Percentiles rank a stretch among this genome's conserved stretches.
Conservation (phyloP, 2,113 vertebrate species). For the Lethenteron reissneri region DNA sequence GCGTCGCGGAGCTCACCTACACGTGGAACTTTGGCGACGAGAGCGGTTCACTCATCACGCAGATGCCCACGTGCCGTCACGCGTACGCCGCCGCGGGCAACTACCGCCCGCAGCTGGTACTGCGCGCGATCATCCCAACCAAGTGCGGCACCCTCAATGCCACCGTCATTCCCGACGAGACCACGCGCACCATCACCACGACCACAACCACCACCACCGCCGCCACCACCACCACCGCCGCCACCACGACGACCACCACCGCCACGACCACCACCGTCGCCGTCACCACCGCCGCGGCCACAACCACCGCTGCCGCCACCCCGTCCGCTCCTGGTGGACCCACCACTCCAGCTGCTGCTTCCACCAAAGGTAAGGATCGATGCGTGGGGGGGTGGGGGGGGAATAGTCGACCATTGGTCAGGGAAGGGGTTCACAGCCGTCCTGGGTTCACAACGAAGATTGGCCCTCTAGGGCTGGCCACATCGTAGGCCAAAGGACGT, state of each 20-base stretch:
- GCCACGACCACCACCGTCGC: slow-evolving; percentile 5
- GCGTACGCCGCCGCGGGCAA: slow-evolving; percentile 37
- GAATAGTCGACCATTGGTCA: no score
- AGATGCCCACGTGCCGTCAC: slow-evolving; percentile 32
- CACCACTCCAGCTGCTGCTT: slow-evolving; percentile 9
- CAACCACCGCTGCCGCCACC: background rate
- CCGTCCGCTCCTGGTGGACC: no score
- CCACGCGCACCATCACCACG: slow-evolving; percentile 12
- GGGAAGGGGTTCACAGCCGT: no score
- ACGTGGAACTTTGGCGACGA: slow-evolving; percentile 69
- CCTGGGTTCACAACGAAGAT: no score
- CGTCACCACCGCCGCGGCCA: slow-evolving; percentile 8
- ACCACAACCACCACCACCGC: slow-evolving; percentile 6
- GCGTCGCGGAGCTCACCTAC: slow-evolving; percentile 31
- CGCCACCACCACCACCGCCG: slow-evolving; percentile 12
- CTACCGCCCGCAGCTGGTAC: slow-evolving; percentile 41
- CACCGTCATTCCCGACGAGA: slow-evolving; percentile 9
- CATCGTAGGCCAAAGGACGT: no score
- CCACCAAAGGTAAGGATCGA: background rate
- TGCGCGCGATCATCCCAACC: slow-evolving; percentile 41
- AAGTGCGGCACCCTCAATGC: slow-evolving; percentile 34
- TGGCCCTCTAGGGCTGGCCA: no score
- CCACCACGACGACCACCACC: slow-evolving; percentile 6
- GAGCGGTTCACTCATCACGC: slow-evolving; percentile 43
- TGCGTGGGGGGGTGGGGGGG: no score